These are phyloP conservation scores for Alligator mississippiensis DNA, from an alignment of 2,113 vertebrate species.

Conservation along the genomic window DNA sequence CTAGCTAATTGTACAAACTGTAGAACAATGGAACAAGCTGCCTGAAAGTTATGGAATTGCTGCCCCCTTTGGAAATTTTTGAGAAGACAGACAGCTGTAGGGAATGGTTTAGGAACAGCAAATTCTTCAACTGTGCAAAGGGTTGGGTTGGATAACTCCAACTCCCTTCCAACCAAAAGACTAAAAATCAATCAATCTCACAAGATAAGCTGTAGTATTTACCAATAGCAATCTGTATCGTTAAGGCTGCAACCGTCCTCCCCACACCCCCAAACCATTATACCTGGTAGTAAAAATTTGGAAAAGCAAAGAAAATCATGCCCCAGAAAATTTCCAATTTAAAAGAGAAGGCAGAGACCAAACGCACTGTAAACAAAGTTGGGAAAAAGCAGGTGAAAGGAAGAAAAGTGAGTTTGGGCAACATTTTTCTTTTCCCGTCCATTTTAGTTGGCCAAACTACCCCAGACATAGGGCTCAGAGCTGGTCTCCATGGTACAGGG, in stretches of 20 bases:
- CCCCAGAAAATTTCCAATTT: not conserved
- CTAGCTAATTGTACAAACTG: no score
- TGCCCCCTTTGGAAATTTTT: no score
- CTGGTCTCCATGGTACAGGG: not conserved
- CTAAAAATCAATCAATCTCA: not conserved
- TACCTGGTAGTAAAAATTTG: not conserved
- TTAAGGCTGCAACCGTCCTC: not conserved
- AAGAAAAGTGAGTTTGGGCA: not conserved
- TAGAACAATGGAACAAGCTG: no score
- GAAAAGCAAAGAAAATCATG: not conserved
- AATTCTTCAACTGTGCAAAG: no score
- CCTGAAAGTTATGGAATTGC: no score
- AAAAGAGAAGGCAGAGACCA: not conserved
- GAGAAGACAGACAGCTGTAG: no score
- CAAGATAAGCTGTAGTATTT: not conserved
- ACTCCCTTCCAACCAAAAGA: not conserved
- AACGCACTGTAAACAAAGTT: not conserved
- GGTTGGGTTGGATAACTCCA: no score
- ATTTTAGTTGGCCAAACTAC: not conserved
- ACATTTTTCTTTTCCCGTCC: not conserved
- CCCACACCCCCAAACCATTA: no score
- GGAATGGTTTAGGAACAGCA: no score
- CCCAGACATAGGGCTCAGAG: not conserved
- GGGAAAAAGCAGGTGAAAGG: not conserved
- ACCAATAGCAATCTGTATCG: not conserved